A percentile compares a stretch with the other conserved stretches of the same genome.
These are phyloP conservation scores for Rissa tridactyla DNA, from an alignment of 2,113 vertebrate species.

Conservation along the genomic window DNA sequence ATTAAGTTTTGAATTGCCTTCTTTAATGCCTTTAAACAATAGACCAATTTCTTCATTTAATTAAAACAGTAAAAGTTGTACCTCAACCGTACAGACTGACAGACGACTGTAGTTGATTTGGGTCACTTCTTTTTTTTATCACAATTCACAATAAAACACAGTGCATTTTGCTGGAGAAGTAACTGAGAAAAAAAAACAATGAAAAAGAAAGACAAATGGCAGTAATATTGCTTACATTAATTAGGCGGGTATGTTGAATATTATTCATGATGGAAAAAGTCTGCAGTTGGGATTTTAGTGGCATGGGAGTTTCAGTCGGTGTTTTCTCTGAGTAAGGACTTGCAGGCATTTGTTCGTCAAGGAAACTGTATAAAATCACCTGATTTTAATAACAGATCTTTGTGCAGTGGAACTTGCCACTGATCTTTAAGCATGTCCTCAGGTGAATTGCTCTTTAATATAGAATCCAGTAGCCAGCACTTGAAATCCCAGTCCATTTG, in stretches of 20 bases:
- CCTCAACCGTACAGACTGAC: conserved; percentile 53
- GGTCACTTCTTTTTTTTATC: conserved; percentile 50
- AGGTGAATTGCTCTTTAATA: not conserved
- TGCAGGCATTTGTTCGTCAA: not conserved
- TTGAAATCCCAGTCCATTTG: conserved; percentile 30
- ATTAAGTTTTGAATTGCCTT: conserved; percentile 64
- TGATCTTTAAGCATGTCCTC: not conserved
- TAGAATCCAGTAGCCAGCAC: not conserved
- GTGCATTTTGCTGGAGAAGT: conserved; percentile 46
- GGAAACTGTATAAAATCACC: conserved; percentile 16
- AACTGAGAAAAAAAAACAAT: conserved; percentile 35
- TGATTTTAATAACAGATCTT: not conserved
- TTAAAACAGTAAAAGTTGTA: conserved; percentile 77
- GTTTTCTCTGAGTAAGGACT: not conserved
- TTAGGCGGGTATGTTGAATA: conserved; percentile 24
- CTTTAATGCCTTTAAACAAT: conserved; percentile 72
- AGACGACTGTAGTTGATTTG: conserved; percentile 70
- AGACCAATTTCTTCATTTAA: conserved; percentile 74
- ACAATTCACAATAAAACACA: conserved; percentile 58
- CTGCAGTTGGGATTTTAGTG: not conserved
- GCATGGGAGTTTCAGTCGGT: not conserved
- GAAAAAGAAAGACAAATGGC: conserved; percentile 56
- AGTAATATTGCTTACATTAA: conserved; percentile 16
- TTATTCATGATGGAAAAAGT: conserved; percentile 36
- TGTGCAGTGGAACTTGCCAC: not conserved